A percentile compares a stretch with the other conserved stretches of the same genome.
These are phyloP conservation scores for Gallinago nigripennis DNA, from an alignment of 2,797 vertebrate genomes.

Conservation along the genomic window DNA sequence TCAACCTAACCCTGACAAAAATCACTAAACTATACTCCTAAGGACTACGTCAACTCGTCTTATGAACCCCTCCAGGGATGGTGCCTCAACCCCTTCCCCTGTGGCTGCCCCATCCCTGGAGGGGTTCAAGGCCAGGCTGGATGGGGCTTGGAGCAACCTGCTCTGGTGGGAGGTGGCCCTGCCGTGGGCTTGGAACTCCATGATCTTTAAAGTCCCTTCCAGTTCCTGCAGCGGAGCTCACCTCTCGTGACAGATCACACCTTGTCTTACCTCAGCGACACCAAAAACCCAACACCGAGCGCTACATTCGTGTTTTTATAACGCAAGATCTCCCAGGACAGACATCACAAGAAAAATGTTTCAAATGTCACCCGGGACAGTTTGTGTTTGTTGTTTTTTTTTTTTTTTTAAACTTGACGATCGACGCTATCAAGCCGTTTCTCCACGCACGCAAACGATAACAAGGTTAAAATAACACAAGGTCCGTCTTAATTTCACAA, in stretches of 20 bases:
- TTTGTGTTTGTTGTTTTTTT: not conserved
- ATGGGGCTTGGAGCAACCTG: too few species aligned
- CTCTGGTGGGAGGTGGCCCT: too few species aligned
- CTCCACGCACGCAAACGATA: not conserved
- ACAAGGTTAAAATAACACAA: constrained; percentile 54
- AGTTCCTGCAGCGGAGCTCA: not conserved
- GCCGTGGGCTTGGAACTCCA: too few species aligned
- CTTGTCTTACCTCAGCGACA: not conserved
- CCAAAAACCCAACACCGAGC: not conserved
- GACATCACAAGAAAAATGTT: not conserved
- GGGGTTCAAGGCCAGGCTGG: too few species aligned
- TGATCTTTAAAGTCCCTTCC: too few species aligned
- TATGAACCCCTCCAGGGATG: too few species aligned
- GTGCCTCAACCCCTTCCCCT: too few species aligned
- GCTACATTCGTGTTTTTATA: not conserved
- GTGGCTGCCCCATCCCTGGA: too few species aligned
- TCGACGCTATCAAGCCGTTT: not conserved
- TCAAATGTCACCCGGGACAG: not conserved
- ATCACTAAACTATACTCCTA: too few species aligned
- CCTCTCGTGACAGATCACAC: not conserved
- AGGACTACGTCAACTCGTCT: too few species aligned
- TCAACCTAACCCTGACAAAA: too few species aligned
- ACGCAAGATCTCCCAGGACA: not conserved
- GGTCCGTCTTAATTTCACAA: constrained; percentile 7
- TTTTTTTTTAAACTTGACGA: not conserved